Evolutionary conservation across 2,797 vertebrate genomes (phyloP).

Genomic region (Margarornis squamiger): DNA sequence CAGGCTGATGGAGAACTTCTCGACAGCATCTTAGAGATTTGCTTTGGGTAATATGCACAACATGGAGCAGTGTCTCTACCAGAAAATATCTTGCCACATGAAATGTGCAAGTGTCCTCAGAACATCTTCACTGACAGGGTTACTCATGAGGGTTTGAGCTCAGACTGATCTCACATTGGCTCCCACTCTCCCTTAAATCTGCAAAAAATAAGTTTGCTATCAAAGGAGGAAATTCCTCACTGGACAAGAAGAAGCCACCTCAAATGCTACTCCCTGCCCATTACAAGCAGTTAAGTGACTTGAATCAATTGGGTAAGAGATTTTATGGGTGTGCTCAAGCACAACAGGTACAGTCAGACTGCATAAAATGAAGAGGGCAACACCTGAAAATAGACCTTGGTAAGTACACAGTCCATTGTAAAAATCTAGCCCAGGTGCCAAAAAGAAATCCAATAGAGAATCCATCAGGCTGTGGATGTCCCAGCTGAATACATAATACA

Average conservation of each 20-base stretch:
- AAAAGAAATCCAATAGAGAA: conserved; percentile 22
- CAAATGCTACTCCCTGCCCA: neutral
- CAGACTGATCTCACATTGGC: neutral
- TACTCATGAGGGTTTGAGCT: neutral
- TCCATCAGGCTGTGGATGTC: neutral
- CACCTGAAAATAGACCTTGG: neutral
- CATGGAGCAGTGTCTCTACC: neutral
- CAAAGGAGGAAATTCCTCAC: neutral
- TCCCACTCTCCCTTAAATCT: neutral
- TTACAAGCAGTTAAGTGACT: neutral
- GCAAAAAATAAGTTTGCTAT: neutral
- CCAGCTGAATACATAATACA: neutral
- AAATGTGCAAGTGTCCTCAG: neutral
- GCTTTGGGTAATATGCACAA: neutral
- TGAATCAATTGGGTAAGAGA: neutral
- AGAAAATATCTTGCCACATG: neutral
- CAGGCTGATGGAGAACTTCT: neutral
- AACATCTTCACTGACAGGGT: neutral
- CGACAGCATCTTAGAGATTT: neutral
- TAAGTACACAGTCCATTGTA: neutral
- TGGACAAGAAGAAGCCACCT: neutral
- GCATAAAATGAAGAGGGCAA: neutral
- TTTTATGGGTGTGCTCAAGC: neutral
- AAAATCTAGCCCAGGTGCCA: conserved; percentile 12
- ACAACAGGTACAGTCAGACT: neutral